phyloP scores from a whole-genome alignment of 2,888 invertebrate species.

The Aspidiotus destructor region DNA sequence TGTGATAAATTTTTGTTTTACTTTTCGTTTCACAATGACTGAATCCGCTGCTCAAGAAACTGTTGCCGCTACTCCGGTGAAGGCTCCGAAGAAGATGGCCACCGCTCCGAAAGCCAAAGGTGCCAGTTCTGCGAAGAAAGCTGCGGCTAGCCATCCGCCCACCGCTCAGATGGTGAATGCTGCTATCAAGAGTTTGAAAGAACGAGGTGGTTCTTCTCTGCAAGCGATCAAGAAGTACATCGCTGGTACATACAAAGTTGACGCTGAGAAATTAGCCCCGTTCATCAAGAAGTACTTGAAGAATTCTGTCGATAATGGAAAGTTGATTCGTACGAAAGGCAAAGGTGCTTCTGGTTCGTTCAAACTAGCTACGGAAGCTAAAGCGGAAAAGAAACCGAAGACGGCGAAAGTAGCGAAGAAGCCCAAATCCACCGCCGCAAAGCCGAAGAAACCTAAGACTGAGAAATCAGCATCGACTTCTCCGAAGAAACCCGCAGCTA shows the following conservation, averaged over 20 bases:
- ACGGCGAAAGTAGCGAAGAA: background rate
- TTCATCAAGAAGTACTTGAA: slow-evolving; percentile 54
- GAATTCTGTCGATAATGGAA: slow-evolving; percentile 47
- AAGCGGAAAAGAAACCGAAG: slow-evolving; percentile 7
- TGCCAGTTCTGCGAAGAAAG: slow-evolving; percentile 35
- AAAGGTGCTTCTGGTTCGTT: slow-evolving; percentile 48
- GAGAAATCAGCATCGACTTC: slow-evolving; percentile 36
- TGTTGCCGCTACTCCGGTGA: slow-evolving; percentile 29
- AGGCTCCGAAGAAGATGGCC: slow-evolving; percentile 35
- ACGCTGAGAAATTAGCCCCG: slow-evolving; percentile 49
- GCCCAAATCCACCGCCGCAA: slow-evolving; percentile 28
- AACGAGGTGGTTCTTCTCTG: slow-evolving; percentile 51
- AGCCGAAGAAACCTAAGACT: slow-evolving; percentile 12
- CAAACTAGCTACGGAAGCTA: slow-evolving; percentile 41
- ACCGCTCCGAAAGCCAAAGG: slow-evolving; percentile 37
- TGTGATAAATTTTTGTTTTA: background rate
- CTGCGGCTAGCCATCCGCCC: slow-evolving; percentile 45
- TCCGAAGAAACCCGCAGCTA: slow-evolving; percentile 18
- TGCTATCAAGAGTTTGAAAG: slow-evolving; percentile 47
- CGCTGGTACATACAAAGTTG: slow-evolving; percentile 50
- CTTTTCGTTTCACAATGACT: slow-evolving; percentile 3
- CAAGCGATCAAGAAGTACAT: slow-evolving; percentile 56
- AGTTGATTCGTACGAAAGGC: slow-evolving; percentile 48
- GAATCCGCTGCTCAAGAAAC: slow-evolving; percentile 35
- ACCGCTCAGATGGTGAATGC: slow-evolving; percentile 50